phyloP scores from a whole-genome alignment of 2,797 vertebrate genomes.

The Carapus acus region DNA sequence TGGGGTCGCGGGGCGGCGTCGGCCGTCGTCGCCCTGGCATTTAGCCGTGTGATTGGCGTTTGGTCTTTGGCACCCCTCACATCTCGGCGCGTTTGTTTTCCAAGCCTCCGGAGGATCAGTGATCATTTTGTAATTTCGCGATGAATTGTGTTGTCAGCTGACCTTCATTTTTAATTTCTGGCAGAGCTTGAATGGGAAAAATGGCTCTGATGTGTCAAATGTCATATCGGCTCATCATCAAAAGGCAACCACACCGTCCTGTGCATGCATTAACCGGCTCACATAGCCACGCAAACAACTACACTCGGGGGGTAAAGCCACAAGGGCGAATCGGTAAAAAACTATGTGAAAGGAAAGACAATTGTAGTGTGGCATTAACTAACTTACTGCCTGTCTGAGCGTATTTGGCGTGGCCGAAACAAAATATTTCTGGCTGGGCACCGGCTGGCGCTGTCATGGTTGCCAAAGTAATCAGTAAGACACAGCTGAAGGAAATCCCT shows the following conservation, averaged over 20 bases:
- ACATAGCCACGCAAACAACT: too few relatives aligned
- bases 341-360: too few relatives aligned
- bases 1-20: slow-evolving; percentile 20
- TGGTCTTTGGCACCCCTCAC: slow-evolving; percentile 35
- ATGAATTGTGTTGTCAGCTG: slow-evolving; percentile 38
- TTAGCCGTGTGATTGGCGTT: slow-evolving; percentile 58
- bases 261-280: slow-evolving; percentile 23
- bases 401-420: too few relatives aligned
- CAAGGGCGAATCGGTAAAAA: too few relatives aligned
- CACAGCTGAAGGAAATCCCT: too few relatives aligned
- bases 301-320: too few relatives aligned
- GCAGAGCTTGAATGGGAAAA: slow-evolving; percentile 32
- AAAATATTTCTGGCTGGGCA: too few relatives aligned
- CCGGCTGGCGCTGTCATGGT: too few relatives aligned
- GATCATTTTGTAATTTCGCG: slow-evolving; percentile 30
- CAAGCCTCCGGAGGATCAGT: slow-evolving; percentile 28
- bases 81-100: slow-evolving; percentile 31
- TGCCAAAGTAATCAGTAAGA: too few relatives aligned
- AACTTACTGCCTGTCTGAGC: too few relatives aligned
- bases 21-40: slow-evolving; percentile 49
- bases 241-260: slow-evolving; percentile 2
- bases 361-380: too few relatives aligned
- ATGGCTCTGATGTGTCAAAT: slow-evolving; percentile 37
- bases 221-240: slow-evolving; percentile 32
- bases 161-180: slow-evolving; percentile 37